Base-by-base conservation (phyloP, 2,113 vertebrate species). In the Peromyscus maniculatus region DNA sequence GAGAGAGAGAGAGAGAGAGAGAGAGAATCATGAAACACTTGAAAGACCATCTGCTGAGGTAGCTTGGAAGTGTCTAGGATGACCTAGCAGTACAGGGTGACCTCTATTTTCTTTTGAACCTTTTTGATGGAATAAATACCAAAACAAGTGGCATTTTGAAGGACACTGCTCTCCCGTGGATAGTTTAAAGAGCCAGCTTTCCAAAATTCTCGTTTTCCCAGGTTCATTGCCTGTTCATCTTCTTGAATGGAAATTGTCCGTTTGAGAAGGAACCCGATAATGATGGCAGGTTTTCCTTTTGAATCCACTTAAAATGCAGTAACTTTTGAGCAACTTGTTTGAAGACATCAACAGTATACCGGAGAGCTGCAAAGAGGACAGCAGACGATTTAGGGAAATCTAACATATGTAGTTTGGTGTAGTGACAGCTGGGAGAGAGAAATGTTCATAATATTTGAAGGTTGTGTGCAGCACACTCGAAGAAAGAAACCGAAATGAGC, bases 401-500 rank as follows among this genome's bases (percentile, higher is more conserved):
- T 39, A 96, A 75, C 98, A 97, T 97, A 97, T 97, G 98, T 74
- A 74, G 91, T 91, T 97, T 97, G 92, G 39, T 97, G 96, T 95
- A 93, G 96, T 97, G 97, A 98, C 98, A 98, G 98, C 97, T 98
- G 98, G 97, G 96, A 91, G 71, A 96, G 90, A 95, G 90, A 97
- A 97, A 96, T 95, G 97, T 93, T 98, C 98, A 98, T 94, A 98
- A 98, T 98, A 98, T 98, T 98, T 98, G 97, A 97, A 95, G 90
- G 97, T 95, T 98, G 97, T 97, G 80, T 97, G 97, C 88, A 92
- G 46, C 92, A 96, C 92, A 94, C 93, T 93, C 91, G 82, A 90
- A 84, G 91, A 89, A 93, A 49, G 89, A 97, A 96, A 77, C 93
- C 4, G 89, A 96, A 97, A 95, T 24, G 91, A 96, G 78, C 67